These are phyloP conservation scores for Buteo buteo DNA, from an alignment of 2,113 vertebrate genomes.

Conservation along the genomic window DNA sequence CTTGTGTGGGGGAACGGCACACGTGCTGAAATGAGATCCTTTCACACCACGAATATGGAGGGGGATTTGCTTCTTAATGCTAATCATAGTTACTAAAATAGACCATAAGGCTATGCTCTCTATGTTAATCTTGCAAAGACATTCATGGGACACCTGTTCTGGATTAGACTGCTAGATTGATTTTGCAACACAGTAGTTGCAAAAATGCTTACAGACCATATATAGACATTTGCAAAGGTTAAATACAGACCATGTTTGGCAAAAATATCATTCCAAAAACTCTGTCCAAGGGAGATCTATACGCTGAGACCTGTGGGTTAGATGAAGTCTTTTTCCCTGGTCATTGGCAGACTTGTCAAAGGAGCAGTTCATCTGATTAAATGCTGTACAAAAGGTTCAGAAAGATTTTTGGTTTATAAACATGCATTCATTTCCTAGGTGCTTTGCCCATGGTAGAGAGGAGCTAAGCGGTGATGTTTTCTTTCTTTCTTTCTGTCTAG, in stretches of 20 bases:
- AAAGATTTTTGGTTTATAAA: background rate
- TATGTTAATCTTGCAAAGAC: conserved; percentile 25
- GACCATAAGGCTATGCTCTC: background rate
- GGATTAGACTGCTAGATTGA: conserved; percentile 48
- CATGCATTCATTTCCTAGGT: background rate
- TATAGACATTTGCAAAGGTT: conserved; percentile 32
- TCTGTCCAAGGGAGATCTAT: background rate
- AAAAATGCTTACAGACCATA: conserved; percentile 34
- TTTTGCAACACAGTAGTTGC: conserved; percentile 29
- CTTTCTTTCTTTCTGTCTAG: background rate
- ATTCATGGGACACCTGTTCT: conserved; percentile 49
- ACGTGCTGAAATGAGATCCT: conserved; percentile 9
- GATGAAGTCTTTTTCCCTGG: background rate
- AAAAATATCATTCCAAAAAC: background rate
- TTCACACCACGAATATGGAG: background rate
- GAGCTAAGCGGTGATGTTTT: background rate
- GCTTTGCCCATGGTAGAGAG: background rate
- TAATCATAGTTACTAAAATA: conserved; percentile 13
- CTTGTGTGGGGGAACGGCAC: background rate
- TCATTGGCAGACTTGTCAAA: background rate
- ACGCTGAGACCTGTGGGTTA: background rate
- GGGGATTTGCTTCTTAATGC: conserved; percentile 20
- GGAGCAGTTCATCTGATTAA: background rate
- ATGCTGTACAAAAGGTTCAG: background rate
- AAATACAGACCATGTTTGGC: background rate